A percentile compares a stretch with the other conserved stretches of the same genome.
These are phyloP conservation scores for Byasa hedistus DNA, from an alignment of 2,888 invertebrate genomes.

Conservation along the genomic window DNA sequence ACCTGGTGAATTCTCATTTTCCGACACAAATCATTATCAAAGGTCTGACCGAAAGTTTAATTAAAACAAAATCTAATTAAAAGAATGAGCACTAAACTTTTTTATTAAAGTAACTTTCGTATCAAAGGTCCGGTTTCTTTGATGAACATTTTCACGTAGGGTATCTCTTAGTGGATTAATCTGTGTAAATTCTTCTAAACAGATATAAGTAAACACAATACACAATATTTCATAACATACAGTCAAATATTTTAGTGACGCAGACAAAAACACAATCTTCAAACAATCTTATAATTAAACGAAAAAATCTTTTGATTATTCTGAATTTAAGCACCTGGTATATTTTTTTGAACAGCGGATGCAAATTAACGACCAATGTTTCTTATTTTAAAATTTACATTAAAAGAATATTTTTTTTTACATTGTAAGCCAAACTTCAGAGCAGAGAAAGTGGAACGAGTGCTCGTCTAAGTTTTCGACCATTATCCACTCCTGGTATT, in stretches of 20 bases:
- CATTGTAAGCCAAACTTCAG: constrained; percentile 5
- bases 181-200: no score
- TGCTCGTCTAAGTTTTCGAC: constrained; percentile 4
- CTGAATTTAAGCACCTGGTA: no score
- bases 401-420: background rate
- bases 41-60: background rate
- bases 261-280: no score
- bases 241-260: no score
- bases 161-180: background rate
- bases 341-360: no score
- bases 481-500: constrained; percentile 17
- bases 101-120: background rate
- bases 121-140: constrained; percentile 17
- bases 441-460: background rate
- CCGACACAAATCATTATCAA: background rate
- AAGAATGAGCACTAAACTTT: background rate
- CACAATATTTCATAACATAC: no score
- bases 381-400: background rate
- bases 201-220: no score
- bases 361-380: background rate
- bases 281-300: no score
- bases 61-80: background rate
- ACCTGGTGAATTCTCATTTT: no score
- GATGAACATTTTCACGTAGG: constrained; percentile 4
- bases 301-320: no score